Evolutionary conservation across 2,797 vertebrate genomes (phyloP), one percentile per base, ranked within the genome.

Genomic region (Cygnus olor): DNA sequence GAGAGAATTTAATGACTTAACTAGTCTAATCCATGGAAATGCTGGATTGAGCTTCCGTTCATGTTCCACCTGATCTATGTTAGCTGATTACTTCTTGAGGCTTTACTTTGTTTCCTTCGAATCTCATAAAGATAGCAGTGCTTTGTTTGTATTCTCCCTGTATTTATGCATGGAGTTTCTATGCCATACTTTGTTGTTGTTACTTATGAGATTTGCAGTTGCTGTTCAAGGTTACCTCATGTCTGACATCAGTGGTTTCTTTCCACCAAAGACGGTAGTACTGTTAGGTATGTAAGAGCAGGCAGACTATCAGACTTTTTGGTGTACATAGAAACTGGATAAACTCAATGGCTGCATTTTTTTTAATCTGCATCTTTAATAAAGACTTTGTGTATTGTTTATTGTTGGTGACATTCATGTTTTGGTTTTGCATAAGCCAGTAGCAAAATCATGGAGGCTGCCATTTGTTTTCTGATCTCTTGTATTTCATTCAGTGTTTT

Each of bases 81-180:
- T 83, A n/a, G 19, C 34, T 69, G 11, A 45, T 76, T 70, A 24
- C 3, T 7, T 70, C 16, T 57, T 61, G 28, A 86, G 34, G 12
- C 28, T 84, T 86, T 66, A 66, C 40, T 80, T 58, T 54, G 15
- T 93, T 91, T 47, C 44, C 42, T 88, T 65, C 63, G 32, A 85
- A 8, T 80, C 47, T 88, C 5, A 11, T 44, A 64, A 81, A 64
- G 53, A 27, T 1, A 60, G 22, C 40, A 84, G 3, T 65, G 22
- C 13, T 89, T 63, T 80, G n/a, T n/a, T 69, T 63, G 10, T 58
- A 1, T 80, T 87, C 17, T 69, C 0, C 11, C 14, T 79, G 68
- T 22, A 56, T 45, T 61, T 65, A 36, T 9, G 3, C 10, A 11
- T 24, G 47, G 27, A 68, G 27, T n/a, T 78, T 22, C 11, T 92